Evolutionary conservation across 2,797 vertebrate species (phyloP).

Genomic region (Brachymystax lenok): DNA sequence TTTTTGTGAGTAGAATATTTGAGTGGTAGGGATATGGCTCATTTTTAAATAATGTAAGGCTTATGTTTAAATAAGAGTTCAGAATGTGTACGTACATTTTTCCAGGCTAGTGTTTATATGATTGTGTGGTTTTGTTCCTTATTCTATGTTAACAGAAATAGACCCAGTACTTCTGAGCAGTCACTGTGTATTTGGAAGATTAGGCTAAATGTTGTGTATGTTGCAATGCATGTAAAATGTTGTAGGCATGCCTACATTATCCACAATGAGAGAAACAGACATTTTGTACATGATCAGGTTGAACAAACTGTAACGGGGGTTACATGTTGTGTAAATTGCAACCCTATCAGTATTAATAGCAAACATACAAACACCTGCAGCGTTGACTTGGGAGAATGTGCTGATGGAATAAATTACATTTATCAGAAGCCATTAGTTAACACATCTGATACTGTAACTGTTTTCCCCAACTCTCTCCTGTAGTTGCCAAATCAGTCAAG

Average conservation of each 20-base stretch:
- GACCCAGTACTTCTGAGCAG: neutral
- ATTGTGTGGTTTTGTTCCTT: neutral
- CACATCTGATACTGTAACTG: neutral
- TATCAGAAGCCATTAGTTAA: neutral
- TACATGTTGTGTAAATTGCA: too few species aligned
- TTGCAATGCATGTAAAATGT: neutral
- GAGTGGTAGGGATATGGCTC: neutral
- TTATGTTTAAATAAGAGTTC: neutral
- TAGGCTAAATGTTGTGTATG: neutral
- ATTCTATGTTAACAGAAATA: neutral
- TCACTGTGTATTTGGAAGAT: neutral
- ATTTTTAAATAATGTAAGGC: neutral
- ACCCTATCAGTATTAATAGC: neutral
- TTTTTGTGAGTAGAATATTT: neutral
- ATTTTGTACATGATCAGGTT: neutral
- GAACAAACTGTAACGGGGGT: neutral
- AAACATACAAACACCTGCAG: neutral
- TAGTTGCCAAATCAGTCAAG: slow-evolving; percentile 85
- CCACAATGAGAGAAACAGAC: neutral
- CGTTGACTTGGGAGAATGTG: neutral
- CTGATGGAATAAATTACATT: neutral
- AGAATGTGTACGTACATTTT: neutral
- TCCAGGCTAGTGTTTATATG: neutral
- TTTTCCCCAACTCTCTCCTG: slow-evolving; percentile 32
- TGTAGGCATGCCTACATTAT: neutral